Conservation (phyloP, 1,140 invertebrate species). For the Pseudomyrmex sp. region DNA sequence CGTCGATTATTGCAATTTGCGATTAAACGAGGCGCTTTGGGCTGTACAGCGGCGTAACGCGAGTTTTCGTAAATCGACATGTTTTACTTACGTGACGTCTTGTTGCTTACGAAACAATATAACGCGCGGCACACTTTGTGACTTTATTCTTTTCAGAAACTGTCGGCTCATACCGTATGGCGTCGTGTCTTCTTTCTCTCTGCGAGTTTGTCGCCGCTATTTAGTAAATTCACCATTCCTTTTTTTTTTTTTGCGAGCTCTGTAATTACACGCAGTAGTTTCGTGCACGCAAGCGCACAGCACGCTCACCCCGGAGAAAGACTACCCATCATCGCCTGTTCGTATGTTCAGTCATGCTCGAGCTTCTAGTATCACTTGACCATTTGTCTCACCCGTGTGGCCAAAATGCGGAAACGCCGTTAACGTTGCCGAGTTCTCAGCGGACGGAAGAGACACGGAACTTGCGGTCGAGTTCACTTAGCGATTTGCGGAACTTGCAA, state of each 20-base stretch:
- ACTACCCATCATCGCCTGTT: not conserved
- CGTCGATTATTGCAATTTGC: not conserved
- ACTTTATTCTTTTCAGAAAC: not conserved
- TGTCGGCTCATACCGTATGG: not conserved
- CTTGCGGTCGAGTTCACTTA: not conserved
- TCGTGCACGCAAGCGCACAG: constrained; percentile 39
- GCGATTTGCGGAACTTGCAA: not conserved
- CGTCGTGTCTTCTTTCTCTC: not conserved
- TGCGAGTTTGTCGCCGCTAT: too few relatives aligned
- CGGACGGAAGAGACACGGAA: not conserved
- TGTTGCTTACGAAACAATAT: not conserved
- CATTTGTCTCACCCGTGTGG: not conserved
- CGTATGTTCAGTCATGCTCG: constrained; percentile 32
- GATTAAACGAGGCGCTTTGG: not conserved
- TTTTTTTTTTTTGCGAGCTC: not conserved
- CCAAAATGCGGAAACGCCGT: not conserved
- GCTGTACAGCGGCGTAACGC: not conserved
- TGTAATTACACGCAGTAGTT: constrained; percentile 27
- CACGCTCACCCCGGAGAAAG: not conserved
- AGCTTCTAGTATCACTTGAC: not conserved
- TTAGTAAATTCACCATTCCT: constrained; percentile 11
- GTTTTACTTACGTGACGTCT: constrained; percentile 24
- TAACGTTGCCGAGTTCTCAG: not conserved
- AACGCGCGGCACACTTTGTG: not conserved
- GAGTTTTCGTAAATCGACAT: not conserved